Conservation (phyloP, 2,113 vertebrate genomes). For the Mustela nigripes region DNA sequence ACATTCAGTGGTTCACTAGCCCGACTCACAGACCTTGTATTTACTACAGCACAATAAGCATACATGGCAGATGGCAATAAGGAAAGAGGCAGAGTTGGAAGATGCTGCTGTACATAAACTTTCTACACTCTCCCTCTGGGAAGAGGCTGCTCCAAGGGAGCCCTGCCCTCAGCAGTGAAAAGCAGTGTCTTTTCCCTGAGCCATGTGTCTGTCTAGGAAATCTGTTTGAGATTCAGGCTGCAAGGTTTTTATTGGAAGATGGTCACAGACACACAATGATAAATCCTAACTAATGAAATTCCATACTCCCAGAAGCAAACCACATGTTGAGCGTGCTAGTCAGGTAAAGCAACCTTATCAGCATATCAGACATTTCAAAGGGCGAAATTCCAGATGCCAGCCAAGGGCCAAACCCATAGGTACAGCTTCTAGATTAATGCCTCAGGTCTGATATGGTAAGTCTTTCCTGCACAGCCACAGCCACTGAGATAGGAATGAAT, state of each 20-base stretch:
- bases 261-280: neutral
- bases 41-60: neutral
- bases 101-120: neutral
- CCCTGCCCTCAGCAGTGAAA: neutral
- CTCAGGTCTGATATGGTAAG: neutral
- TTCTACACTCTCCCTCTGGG: neutral
- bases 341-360: neutral
- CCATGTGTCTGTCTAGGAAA: neutral
- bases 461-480: neutral
- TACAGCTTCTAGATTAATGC: neutral
- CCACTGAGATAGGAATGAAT: neutral
- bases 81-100: neutral
- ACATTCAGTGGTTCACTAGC: neutral
- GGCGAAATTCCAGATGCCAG: neutral
- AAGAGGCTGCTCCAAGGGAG: rapidly evolving
- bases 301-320: slow-evolving; percentile 6
- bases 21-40: neutral
- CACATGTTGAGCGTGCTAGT: neutral
- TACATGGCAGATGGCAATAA: neutral
- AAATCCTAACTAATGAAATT: neutral
- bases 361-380: neutral
- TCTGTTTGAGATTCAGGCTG: neutral
- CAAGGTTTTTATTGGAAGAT: neutral
- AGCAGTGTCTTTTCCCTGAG: neutral
- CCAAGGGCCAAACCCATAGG: neutral